phyloP scores from a whole-genome alignment of 2,113 vertebrate species.

The Labeo rohita region DNA sequence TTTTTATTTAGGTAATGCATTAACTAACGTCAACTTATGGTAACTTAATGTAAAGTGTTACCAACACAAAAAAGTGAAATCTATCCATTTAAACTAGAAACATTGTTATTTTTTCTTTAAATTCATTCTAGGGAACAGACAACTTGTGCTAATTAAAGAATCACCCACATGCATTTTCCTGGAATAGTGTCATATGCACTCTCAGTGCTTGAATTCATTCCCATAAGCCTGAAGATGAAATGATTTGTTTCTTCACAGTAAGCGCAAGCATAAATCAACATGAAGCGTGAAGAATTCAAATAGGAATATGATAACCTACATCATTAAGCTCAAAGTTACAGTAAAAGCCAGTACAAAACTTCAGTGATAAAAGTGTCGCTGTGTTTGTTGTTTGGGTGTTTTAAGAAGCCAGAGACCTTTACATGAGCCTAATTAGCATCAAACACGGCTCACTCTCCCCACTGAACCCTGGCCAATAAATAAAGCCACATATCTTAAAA shows the following conservation, averaged over 20 bases:
- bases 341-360: neutral
- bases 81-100: neutral
- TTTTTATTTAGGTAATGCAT: neutral
- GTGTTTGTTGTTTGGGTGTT: neutral
- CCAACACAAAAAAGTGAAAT: neutral
- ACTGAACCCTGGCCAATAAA: conserved; percentile 69
- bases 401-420: neutral
- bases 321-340: conserved; percentile 21
- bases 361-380: neutral
- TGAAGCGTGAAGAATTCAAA: conserved; percentile 23
- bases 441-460: conserved; percentile 65
- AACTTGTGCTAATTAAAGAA: neutral
- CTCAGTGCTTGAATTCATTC: conserved; percentile 14
- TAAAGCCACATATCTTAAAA: conserved; percentile 71
- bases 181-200: conserved; percentile 18
- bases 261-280: conserved; percentile 25
- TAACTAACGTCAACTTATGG: neutral
- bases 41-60: neutral
- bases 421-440: conserved; percentile 5
- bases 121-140: neutral
- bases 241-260: conserved; percentile 27
- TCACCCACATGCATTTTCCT: conserved; percentile 13
- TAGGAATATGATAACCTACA: conserved; percentile 32
- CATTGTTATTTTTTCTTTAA: neutral
- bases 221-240: conserved; percentile 12